A percentile compares a stretch with the other conserved stretches of the same genome.
Evolutionary conservation across 2,797 vertebrate species (phyloP).

Genomic region (Acrocephalus scirpaceus): DNA sequence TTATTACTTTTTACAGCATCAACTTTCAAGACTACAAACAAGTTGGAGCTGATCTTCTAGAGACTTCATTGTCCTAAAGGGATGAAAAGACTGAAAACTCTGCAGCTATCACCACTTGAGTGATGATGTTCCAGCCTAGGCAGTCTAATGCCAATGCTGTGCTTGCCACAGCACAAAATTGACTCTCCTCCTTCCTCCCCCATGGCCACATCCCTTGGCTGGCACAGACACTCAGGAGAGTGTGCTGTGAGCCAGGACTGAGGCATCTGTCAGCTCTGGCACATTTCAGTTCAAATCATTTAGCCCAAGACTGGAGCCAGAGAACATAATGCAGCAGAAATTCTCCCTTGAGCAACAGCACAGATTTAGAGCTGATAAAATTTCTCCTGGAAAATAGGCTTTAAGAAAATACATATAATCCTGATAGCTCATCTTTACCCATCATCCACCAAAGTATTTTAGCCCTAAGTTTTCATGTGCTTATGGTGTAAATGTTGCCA

Average conservation of each 20-base stretch:
- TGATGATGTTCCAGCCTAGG: rapidly evolving
- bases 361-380: not conserved
- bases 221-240: not conserved
- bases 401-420: not conserved
- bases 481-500: not conserved
- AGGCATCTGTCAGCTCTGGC: not conserved
- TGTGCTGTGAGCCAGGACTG: not conserved
- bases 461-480: not conserved
- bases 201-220: not conserved
- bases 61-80: not conserved
- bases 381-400: not conserved
- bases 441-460: not conserved
- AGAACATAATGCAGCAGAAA: not conserved
- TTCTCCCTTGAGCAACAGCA: not conserved
- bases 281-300: not conserved
- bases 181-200: not conserved
- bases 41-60: not conserved
- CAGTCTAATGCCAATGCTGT: not conserved
- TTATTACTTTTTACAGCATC: not conserved
- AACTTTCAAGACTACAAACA: not conserved
- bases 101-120: not conserved
- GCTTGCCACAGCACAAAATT: not conserved
- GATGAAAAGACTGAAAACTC: not conserved
- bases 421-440: not conserved
- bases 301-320: not conserved